These are phyloP conservation scores for Cynopterus sphinx DNA, from an alignment of 2,797 vertebrate genomes.

Conservation along the genomic window DNA sequence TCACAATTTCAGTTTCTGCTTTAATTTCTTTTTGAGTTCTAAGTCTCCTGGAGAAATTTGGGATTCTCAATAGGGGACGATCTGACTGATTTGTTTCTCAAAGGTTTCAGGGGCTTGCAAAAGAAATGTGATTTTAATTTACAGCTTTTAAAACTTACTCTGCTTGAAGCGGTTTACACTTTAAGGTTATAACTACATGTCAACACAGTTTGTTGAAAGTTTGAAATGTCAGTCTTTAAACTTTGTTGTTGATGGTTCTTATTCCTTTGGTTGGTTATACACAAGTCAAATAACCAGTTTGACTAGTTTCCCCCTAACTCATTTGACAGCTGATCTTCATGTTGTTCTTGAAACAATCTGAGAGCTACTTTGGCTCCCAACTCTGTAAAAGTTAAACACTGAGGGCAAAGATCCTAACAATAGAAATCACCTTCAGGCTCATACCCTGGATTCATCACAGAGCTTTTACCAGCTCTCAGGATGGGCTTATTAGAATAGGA, in stretches of 20 bases:
- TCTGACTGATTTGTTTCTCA: slow-evolving; percentile 59
- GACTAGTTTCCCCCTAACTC: slow-evolving; percentile 26
- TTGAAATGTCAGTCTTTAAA: slow-evolving; percentile 62
- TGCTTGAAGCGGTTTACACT: slow-evolving; percentile 61
- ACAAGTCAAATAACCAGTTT: slow-evolving; percentile 53
- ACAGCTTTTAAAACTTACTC: slow-evolving; percentile 68
- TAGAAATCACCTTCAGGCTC: background rate
- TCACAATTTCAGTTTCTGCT: slow-evolving; percentile 56
- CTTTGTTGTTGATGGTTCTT: background rate
- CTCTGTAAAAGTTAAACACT: slow-evolving; percentile 56
- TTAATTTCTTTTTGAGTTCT: slow-evolving; percentile 54
- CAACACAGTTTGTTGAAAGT: slow-evolving; percentile 63
- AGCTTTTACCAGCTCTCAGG: slow-evolving; percentile 39
- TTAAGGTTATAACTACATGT: slow-evolving; percentile 57
- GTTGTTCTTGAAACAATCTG: slow-evolving; percentile 54
- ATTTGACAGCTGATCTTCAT: slow-evolving; percentile 43
- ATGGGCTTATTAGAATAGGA: background rate
- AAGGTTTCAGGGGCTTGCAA: slow-evolving; percentile 53
- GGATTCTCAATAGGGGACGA: slow-evolving; percentile 42
- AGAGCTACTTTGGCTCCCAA: slow-evolving; percentile 35
- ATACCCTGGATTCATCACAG: background rate
- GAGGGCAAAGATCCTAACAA: slow-evolving; percentile 5
- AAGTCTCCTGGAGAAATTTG: slow-evolving; percentile 32
- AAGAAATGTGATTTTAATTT: slow-evolving; percentile 75
- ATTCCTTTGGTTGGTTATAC: slow-evolving; percentile 41